Base-by-base conservation (phyloP, 2,888 invertebrate genomes). In the Melinaea menophilus region DNA sequence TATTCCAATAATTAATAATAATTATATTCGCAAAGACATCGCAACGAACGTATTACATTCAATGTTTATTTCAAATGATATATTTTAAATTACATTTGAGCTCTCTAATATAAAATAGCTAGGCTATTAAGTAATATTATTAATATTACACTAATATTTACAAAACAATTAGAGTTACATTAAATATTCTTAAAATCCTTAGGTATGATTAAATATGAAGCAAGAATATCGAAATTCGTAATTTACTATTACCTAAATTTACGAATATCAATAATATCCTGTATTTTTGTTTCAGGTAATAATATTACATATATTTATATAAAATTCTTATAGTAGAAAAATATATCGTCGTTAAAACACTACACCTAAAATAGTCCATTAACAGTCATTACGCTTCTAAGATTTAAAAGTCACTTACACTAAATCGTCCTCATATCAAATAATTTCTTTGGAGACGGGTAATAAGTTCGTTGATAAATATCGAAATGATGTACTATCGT, bases 361-460 rank as follows among this genome's bases (percentile, higher is more conserved):
- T 34, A 55, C 37, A 54, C 61, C 46, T 48, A 51, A 70, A 71
- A 62, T 68, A 62, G 71, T 72, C 78, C 77, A 77, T 80, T 75
- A 77, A 41, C 41, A 41, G 77, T 71, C 75, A 22, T 51, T 51
- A 51, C 3, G 9, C 31, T 47, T 48, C 22, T 48, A 48, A 48
- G 48, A 13, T 37, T 37, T 37, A 48, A 48, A 48, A 5, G 48
- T 48, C 48, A 12, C 7, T 82, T 84, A 90, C 74, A 90, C 88
- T 72, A 87, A 78, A 76, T 89, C 88, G 62, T 88, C 88, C 79
- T 86, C 86, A 74, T 89, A 89, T 89, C 89, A 90, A 71, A 90
- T 86, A 67, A 72, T 71, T 37, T 86, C 85, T 48, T 79, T 79
- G 31, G 81, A 72, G 66, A 78, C 76, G 54, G 79, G 73, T 47